Conservation (phyloP, 2,888 invertebrate genomes). For the Cerastis rubricosa region DNA sequence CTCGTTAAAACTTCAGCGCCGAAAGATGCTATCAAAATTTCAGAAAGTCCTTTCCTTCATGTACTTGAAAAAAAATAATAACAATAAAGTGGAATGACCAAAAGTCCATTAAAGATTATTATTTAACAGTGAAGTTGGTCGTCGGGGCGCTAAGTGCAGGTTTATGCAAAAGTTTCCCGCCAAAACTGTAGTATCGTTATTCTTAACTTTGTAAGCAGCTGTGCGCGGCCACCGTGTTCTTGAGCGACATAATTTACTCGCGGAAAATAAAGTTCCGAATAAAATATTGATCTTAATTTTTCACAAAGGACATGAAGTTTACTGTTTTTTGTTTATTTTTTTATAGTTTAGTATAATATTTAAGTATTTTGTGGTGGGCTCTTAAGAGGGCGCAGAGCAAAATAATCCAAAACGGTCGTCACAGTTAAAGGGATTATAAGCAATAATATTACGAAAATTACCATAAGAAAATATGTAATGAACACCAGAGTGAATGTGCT, state of each 20-base stretch:
- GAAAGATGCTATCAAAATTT: conserved; percentile 65
- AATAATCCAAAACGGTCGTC: too few relatives aligned
- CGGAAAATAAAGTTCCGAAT: conserved; percentile 59
- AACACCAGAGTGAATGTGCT: too few relatives aligned
- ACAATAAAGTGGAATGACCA: conserved; percentile 67
- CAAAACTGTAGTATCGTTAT: conserved; percentile 75
- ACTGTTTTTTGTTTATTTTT: neutral
- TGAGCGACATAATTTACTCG: conserved; percentile 59
- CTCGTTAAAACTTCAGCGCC: conserved; percentile 62
- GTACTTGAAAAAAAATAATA: conserved; percentile 55
- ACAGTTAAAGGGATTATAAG: too few relatives aligned
- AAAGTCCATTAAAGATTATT: conserved; percentile 73
- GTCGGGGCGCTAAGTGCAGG: conserved; percentile 70
- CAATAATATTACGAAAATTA: too few relatives aligned
- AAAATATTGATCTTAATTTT: conserved; percentile 53
- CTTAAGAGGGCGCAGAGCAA: too few relatives aligned
- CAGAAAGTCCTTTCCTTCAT: conserved; percentile 57
- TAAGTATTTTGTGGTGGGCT: too few relatives aligned
- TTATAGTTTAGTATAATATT: too few relatives aligned
- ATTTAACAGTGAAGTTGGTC: conserved; percentile 70
- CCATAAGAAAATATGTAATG: too few relatives aligned
- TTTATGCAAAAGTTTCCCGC: conserved; percentile 72
- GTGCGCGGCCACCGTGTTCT: conserved; percentile 63
- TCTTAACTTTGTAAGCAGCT: conserved; percentile 76
- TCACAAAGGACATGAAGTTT: neutral